These are phyloP conservation scores for Procambarus clarkii DNA, from an alignment of 1,140 invertebrate species.

Conservation along the genomic window DNA sequence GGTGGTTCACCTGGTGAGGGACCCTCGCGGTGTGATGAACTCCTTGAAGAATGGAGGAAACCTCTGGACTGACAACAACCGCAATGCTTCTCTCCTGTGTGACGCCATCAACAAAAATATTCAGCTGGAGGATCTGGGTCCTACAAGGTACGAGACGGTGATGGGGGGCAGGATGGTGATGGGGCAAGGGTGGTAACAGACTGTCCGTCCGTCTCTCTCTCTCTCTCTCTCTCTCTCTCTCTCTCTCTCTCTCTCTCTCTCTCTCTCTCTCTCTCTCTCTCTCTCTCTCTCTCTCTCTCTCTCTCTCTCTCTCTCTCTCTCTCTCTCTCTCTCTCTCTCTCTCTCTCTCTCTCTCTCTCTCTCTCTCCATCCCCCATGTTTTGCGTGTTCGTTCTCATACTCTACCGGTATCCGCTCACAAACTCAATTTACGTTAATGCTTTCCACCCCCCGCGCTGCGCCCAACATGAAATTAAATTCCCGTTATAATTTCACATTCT, in stretches of 20 bases:
- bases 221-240: too few relatives aligned
- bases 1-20: slow-evolving; percentile 52
- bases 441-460: neutral
- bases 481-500: neutral
- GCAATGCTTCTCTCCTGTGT: slow-evolving; percentile 32
- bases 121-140: slow-evolving; percentile 25
- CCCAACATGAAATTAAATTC: neutral
- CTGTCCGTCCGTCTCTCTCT: too few relatives aligned
- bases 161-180: neutral
- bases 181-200: neutral
- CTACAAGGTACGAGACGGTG: slow-evolving; percentile 6
- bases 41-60: slow-evolving; percentile 16
- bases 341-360: too few relatives aligned
- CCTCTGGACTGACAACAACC: slow-evolving; percentile 34
- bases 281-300: too few relatives aligned
- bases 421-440: neutral
- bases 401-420: neutral
- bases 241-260: too few relatives aligned
- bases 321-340: too few relatives aligned
- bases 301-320: too few relatives aligned
- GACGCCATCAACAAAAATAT: slow-evolving; percentile 17
- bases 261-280: too few relatives aligned
- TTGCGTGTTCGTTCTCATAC: neutral
- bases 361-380: neutral
- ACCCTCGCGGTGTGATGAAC: slow-evolving; percentile 40